A percentile compares a stretch with the other conserved stretches of the same genome.
Evolutionary conservation across 2,797 vertebrate genomes (phyloP).

Genomic region (Sternotherus odoratus): DNA sequence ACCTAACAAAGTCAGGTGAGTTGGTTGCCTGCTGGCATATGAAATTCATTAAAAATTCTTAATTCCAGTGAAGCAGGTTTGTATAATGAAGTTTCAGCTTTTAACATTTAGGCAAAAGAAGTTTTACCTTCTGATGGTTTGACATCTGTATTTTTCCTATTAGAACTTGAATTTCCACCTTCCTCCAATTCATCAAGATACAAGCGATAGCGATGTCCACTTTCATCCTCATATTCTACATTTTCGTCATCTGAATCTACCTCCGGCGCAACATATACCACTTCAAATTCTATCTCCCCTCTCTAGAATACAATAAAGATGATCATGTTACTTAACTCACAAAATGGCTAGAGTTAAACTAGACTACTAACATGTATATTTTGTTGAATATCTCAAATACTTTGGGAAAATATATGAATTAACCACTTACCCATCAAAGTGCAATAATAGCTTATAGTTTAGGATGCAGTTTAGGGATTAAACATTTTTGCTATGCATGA

Average conservation of each 20-base stretch:
- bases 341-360: not conserved
- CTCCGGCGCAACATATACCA: conserved; percentile 98
- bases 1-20: not conserved
- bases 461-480: not conserved
- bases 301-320: conserved; percentile 80
- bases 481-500: not conserved
- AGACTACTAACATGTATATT: not conserved
- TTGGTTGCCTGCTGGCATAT: not conserved
- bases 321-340: not conserved
- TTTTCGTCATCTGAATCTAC: conserved; percentile 99
- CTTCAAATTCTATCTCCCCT: conserved; percentile 98
- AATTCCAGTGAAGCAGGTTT: not conserved
- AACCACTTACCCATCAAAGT: not conserved
- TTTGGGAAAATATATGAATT: not conserved
- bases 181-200: conserved; percentile 97
- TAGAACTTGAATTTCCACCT: conserved; percentile 77
- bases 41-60: conserved; percentile 26
- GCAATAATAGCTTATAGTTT: not conserved
- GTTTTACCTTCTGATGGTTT: conserved; percentile 89
- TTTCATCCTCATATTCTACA: conserved; percentile 98
- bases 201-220: conserved; percentile 95
- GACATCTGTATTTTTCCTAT: conserved; percentile 82
- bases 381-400: not conserved
- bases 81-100: not conserved
- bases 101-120: not conserved